Percentiles rank a stretch among this genome's conserved stretches.
phyloP scores from a whole-genome alignment of 2,888 invertebrate species.

The Capitulum mitella region DNA sequence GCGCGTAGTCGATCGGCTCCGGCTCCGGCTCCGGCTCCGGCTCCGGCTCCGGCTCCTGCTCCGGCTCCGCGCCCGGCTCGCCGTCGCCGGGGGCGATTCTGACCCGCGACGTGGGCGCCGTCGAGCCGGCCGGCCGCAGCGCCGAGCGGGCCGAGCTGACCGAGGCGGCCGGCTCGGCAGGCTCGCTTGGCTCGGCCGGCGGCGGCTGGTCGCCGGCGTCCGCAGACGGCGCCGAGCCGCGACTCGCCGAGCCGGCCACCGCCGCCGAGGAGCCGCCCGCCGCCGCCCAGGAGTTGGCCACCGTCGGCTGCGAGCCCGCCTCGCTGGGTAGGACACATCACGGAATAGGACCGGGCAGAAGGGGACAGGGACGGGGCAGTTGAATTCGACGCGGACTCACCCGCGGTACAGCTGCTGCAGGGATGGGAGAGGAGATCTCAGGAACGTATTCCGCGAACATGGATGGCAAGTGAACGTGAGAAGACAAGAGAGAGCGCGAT shows the following conservation, averaged over 20 bases:
- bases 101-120: not conserved
- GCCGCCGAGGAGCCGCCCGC: not conserved
- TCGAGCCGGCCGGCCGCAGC: not conserved
- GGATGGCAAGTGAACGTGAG: no score
- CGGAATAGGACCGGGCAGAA: no score
- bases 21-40: conserved; percentile 49
- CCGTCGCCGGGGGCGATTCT: not conserved
- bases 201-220: not conserved
- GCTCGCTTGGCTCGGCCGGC: not conserved
- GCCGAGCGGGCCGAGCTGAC: not conserved
- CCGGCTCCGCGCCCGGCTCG: not conserved
- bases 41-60: not conserved
- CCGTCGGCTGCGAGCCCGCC: not conserved
- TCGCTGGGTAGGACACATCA: not conserved
- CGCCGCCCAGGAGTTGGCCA: not conserved
- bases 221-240: not conserved
- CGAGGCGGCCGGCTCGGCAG: not conserved
- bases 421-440: not conserved
- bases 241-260: not conserved
- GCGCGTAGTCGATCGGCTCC: conserved; percentile 56
- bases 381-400: no score
- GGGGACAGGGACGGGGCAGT: no score
- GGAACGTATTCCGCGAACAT: no score
- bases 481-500: no score
- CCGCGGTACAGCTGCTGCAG: no score